phyloP scores from a whole-genome alignment of 2,797 vertebrate genomes.

The Acridotheres tristis region DNA sequence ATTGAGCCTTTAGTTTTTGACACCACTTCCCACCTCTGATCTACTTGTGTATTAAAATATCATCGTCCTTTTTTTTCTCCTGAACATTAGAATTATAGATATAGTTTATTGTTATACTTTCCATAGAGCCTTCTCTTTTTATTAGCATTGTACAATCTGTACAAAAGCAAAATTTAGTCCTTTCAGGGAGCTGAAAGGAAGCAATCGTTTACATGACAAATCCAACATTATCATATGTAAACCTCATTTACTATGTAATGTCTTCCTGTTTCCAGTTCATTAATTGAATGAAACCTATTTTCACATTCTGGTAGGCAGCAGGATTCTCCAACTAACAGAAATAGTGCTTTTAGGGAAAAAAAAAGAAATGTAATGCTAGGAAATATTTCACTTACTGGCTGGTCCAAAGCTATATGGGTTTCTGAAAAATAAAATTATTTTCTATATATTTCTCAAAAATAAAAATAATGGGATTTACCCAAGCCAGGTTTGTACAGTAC shows the following conservation, averaged over 20 bases:
- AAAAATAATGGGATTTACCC: neutral
- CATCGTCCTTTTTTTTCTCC: slow-evolving; percentile 2
- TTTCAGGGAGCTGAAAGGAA: slow-evolving; percentile 73
- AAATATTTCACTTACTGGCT: slow-evolving; percentile 24
- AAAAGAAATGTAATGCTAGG: neutral
- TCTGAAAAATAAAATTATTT: neutral
- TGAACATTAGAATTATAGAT: slow-evolving; percentile 73
- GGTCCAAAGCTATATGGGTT: neutral
- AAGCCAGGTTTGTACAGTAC: neutral
- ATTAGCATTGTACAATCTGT: slow-evolving; percentile 62
- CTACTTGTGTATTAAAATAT: slow-evolving; percentile 71
- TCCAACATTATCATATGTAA: slow-evolving; percentile 78
- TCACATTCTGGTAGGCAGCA: slow-evolving; percentile 67
- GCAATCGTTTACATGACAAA: slow-evolving; percentile 77
- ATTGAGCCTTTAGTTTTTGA: slow-evolving; percentile 34
- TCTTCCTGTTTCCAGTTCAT: slow-evolving; percentile 78
- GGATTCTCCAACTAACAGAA: slow-evolving; percentile 58
- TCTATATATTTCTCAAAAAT: neutral
- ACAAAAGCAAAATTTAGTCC: slow-evolving; percentile 76
- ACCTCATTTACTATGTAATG: slow-evolving; percentile 78
- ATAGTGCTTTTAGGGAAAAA: neutral
- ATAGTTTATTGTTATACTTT: slow-evolving; percentile 69
- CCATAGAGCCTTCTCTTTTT: slow-evolving; percentile 69
- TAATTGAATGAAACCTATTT: slow-evolving; percentile 78
- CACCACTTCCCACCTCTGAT: slow-evolving; percentile 18